Evolutionary conservation across 2,113 vertebrate species (phyloP), one percentile per base, ranked within the genome.

Genomic region (Miniopterus natalensis): DNA sequence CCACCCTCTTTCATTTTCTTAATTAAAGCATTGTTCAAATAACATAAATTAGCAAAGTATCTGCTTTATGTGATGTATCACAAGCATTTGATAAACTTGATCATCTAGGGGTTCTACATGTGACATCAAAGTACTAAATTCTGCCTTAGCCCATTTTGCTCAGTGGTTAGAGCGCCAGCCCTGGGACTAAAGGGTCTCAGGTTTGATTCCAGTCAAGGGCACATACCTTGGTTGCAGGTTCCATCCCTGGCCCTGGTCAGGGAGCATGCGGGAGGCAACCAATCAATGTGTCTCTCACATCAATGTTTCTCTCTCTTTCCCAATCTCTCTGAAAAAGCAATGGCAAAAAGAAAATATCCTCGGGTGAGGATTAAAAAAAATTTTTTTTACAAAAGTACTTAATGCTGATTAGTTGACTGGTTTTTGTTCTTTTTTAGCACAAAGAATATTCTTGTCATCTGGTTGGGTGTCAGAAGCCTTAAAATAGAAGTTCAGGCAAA

Each of bases 401-500:
- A 95, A 89, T 49, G 40, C 29, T 73, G 45, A 89, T 8, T 45
- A 6, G 61, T 15, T 84, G 36, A 29, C 11, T 70, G 23, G 29
- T 57, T 83, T 49, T 53, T 31, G 3, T 68, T 18, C 70, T 47
- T 81, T 70, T 57, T 73, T 53, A 73, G 57, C 20, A 70, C 2
- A 79, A 95, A 27, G 25, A 61, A 6, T 65, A 75, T 78, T 92
- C 45, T 88, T 77, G 89, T 49, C 61, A 83, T 79, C 55, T 42
- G 3, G 47, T 15, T 89, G 27, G 45, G 25, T 74, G 9, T 81
- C 25, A 40, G 47, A 63, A 93, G 3, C 2, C 9, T 89, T n/a
- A 78, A 84, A 77, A 71, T 77, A 89, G 25, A 80, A 49, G 18
- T 87, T 78, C 20, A 73, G 61, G n/a, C 68, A 92, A 96, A 92